phyloP scores from a whole-genome alignment of 2,888 invertebrate genomes.

The Cheilosia urbana region DNA sequence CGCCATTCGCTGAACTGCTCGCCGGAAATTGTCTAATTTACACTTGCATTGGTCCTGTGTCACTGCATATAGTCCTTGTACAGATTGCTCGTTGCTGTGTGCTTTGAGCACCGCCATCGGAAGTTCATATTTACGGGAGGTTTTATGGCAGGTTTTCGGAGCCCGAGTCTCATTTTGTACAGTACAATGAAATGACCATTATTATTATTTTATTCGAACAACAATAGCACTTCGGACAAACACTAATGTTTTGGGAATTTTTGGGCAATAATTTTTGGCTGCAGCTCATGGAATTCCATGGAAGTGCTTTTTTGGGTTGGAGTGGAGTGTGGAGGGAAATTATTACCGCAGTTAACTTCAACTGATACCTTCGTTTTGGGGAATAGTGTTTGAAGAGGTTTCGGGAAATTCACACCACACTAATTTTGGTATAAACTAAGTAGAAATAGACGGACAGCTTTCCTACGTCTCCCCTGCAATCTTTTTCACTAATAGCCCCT shows the following conservation, averaged over 20 bases:
- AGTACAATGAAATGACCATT: background rate
- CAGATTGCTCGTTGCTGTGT: slow-evolving; percentile 23
- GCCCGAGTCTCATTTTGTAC: slow-evolving; percentile 2
- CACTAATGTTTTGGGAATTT: background rate
- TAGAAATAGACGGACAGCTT: too few relatives aligned
- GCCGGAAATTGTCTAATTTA: slow-evolving; percentile 61
- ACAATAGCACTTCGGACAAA: slow-evolving; percentile 1
- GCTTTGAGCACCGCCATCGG: slow-evolving; percentile 6
- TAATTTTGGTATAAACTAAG: too few relatives aligned
- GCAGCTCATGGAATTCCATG: too few relatives aligned
- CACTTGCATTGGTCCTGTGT: slow-evolving; percentile 24
- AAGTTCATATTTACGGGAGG: slow-evolving; percentile 34
- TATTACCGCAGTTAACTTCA: too few relatives aligned
- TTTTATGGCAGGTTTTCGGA: slow-evolving; percentile 34
- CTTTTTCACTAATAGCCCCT: too few relatives aligned
- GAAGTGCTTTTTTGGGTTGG: too few relatives aligned
- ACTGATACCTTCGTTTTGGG: too few relatives aligned
- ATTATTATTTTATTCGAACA: slow-evolving; percentile 20
- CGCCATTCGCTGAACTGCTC: slow-evolving; percentile 20
- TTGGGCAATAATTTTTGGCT: background rate
- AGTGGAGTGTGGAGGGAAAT: too few relatives aligned
- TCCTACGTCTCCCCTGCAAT: too few relatives aligned
- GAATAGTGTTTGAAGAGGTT: too few relatives aligned
- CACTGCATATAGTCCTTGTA: slow-evolving; percentile 39
- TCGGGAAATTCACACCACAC: too few relatives aligned